These are phyloP conservation scores for Belonocnema kinseyi DNA, from an alignment of 1,140 invertebrate genomes.

Conservation along the genomic window DNA sequence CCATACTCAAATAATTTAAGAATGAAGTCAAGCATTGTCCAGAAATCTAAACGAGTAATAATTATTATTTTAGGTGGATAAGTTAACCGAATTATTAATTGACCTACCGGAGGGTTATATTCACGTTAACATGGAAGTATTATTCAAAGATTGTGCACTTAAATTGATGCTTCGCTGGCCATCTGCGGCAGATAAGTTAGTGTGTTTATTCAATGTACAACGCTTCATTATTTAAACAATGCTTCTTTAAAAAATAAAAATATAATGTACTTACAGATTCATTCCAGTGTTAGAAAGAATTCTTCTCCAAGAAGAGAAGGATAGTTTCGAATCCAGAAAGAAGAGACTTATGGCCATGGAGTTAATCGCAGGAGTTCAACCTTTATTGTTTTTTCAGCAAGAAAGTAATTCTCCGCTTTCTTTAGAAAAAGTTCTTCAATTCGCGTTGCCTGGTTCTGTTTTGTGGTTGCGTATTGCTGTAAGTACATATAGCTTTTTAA, in stretches of 20 bases:
- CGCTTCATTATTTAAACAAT: conserved; percentile 7
- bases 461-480: conserved; percentile 71
- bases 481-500: conserved; percentile 40
- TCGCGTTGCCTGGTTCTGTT: conserved; percentile 60
- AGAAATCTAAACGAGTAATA: conserved; percentile 1
- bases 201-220: conserved; percentile 8
- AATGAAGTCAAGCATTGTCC: background rate
- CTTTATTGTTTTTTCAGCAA: conserved; percentile 65
- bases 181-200: conserved; percentile 67
- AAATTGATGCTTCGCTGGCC: conserved; percentile 74
- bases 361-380: conserved; percentile 68
- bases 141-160: conserved; percentile 71
- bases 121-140: conserved; percentile 67
- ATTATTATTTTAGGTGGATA: conserved; percentile 66
- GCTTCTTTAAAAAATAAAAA: conserved; percentile 22
- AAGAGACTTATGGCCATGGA: conserved; percentile 68
- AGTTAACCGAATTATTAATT: conserved; percentile 69
- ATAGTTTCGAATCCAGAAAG: conserved; percentile 57
- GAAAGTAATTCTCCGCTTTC: conserved; percentile 57
- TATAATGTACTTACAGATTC: conserved; percentile 55
- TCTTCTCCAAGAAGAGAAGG: conserved; percentile 60
- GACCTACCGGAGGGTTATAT: conserved; percentile 71
- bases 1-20: conserved; percentile 24
- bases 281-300: conserved; percentile 66
- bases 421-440: conserved; percentile 62